These are phyloP conservation scores for Colinus virginianus DNA, from an alignment of 2,113 vertebrate genomes.

Conservation along the genomic window DNA sequence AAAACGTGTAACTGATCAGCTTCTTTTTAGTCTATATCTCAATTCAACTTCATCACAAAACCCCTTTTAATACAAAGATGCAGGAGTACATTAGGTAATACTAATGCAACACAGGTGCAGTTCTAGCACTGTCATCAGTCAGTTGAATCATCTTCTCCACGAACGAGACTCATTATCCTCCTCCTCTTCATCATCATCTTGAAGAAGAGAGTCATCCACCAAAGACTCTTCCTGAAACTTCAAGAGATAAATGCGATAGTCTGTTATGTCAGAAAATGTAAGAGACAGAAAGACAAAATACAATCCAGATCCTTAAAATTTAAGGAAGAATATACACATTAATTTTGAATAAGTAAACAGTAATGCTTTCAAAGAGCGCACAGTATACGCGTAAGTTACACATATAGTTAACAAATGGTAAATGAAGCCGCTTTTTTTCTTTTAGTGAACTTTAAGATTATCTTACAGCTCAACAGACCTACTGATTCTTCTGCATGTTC, in stretches of 20 bases:
- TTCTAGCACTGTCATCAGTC: conserved; percentile 72
- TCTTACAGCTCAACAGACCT: neutral
- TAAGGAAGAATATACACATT: neutral
- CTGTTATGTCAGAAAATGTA: conserved; percentile 26
- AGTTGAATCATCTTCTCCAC: conserved; percentile 95
- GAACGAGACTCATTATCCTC: conserved; percentile 96
- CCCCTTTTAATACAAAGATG: conserved; percentile 83
- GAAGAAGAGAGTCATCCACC: conserved; percentile 92
- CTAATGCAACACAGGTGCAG: conserved; percentile 84
- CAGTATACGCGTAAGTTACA: neutral
- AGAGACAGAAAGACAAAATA: neutral
- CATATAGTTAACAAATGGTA: neutral
- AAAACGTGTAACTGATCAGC: conserved; percentile 79
- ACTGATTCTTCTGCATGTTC: neutral
- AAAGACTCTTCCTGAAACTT: conserved; percentile 95
- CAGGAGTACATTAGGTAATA: conserved; percentile 86
- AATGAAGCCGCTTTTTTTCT: neutral
- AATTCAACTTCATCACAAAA: conserved; percentile 84
- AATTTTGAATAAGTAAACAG: neutral
- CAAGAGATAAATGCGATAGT: conserved; percentile 26
- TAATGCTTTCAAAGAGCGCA: neutral
- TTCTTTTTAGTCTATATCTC: conserved; percentile 78
- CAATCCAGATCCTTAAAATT: neutral
- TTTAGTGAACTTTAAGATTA: neutral
- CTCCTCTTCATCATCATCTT: conserved; percentile 97